Base-by-base conservation (phyloP, 1,140 invertebrate species). In the Gryllus bimaculatus region DNA sequence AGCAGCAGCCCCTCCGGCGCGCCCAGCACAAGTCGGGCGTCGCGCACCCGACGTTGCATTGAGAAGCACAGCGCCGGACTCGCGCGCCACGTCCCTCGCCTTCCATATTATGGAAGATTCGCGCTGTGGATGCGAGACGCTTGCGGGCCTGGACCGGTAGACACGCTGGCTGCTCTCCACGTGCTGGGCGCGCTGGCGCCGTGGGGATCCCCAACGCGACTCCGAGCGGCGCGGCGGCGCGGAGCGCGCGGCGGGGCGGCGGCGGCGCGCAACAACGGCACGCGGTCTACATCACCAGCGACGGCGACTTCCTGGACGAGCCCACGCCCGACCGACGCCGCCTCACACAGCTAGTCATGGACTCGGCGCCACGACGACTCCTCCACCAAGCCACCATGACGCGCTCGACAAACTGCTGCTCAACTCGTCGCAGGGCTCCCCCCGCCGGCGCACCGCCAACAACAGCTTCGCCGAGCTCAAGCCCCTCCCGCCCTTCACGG, bases 401-500 rank as follows among this genome's bases (percentile, higher is more conserved):
- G 88, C 88, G 20, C 85, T 91, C 75, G 91, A 93, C 84, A 91
- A 90, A 81, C 86, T 93, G 54, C 83, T 91, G 48, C 85, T 92
- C 77, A 75, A 74, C 49, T 76, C 88, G 88, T 79, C 81, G 47
- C 73, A 78, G 18, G 76, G 78, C 48, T 80, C 49, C 80, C 81
- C 80, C 80, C 47, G 79, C 48, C 79, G 79, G 78, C 5, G 84
- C 76, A 89, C 88, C 81, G 87, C 88, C 15, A 89, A 85, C 10
- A 87, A 88, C 18, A 89, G 85, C 10, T 88, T 95, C 66, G 93
- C 94, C 8, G 94, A 96, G 83, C 87, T 96, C 76, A 96, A 96
- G 84, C 95, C 95, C 0, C 86, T 96, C 80, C 94, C 94, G 0
- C 94, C 94, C 0, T 95, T 95, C 85, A 94, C 93, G 18, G 92